Evolutionary conservation across 2,797 vertebrate species (phyloP).

Genomic region (Tolypeutes matacus): DNA sequence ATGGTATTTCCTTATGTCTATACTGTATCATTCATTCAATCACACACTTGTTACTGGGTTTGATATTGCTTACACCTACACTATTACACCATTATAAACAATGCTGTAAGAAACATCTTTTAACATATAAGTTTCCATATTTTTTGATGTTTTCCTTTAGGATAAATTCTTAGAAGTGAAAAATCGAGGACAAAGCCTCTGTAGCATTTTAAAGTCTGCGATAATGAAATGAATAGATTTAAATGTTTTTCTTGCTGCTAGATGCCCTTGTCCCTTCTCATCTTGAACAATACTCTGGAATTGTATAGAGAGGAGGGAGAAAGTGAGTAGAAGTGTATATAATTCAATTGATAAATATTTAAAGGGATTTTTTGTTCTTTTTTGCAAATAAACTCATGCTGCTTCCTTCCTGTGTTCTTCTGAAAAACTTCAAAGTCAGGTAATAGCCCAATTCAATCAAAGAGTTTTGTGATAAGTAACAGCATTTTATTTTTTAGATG

Average conservation of each 20-base stretch:
- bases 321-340: neutral
- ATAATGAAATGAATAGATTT: neutral
- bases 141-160: neutral
- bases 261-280: neutral
- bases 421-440: neutral
- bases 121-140: neutral
- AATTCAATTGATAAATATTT: neutral
- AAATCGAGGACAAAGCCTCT: neutral
- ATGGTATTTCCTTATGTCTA: neutral
- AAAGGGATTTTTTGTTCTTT: neutral
- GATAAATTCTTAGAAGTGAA: conserved; percentile 8
- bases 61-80: neutral
- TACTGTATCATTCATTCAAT: neutral
- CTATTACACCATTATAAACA: neutral
- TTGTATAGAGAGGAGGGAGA: neutral
- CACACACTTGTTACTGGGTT: neutral
- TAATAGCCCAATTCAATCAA: neutral
- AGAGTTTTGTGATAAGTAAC: neutral
- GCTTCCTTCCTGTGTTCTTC: neutral
- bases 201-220: neutral
- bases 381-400: neutral
- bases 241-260: neutral
- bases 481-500: neutral
- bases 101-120: neutral
- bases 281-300: neutral